Conservation (phyloP, 2,797 vertebrate species). For the Anguilla megastoma region DNA sequence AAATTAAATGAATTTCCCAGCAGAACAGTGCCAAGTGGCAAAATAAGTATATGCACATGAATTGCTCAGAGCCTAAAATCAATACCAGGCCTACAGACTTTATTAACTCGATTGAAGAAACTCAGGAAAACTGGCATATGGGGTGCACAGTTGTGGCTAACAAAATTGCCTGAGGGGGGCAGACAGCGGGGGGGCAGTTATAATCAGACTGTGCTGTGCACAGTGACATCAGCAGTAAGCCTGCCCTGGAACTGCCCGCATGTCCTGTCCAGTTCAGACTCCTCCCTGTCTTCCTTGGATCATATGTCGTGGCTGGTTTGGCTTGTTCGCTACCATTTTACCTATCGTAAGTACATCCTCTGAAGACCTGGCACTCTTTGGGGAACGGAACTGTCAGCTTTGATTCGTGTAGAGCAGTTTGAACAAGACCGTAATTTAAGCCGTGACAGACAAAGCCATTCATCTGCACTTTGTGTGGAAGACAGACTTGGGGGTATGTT, state of each 20-base stretch:
- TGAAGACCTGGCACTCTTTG: neutral
- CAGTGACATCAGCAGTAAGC: neutral
- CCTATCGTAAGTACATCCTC: neutral
- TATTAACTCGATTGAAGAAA: slow-evolving; percentile 43
- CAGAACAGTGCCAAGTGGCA: neutral
- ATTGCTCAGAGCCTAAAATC: neutral
- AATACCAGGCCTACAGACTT: neutral
- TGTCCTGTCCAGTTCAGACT: neutral
- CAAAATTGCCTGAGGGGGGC: slow-evolving; percentile 18
- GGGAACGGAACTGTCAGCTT: neutral
- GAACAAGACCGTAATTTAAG: neutral
- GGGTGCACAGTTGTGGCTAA: slow-evolving; percentile 38
- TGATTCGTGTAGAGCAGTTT: neutral
- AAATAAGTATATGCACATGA: neutral
- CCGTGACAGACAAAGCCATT: neutral
- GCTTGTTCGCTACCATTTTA: neutral
- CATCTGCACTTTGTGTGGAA: neutral
- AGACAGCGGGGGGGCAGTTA: slow-evolving; percentile 47
- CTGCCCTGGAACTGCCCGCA: neutral
- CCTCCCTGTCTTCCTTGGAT: too few relatives aligned
- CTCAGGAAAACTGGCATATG: neutral
- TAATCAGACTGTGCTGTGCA: slow-evolving; percentile 41
- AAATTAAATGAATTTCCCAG: slow-evolving; percentile 24
- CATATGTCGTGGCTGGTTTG: neutral
- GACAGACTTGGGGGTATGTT: neutral